Evolutionary conservation across 2,113 vertebrate genomes (phyloP).

Genomic region (Prinia subflava): DNA sequence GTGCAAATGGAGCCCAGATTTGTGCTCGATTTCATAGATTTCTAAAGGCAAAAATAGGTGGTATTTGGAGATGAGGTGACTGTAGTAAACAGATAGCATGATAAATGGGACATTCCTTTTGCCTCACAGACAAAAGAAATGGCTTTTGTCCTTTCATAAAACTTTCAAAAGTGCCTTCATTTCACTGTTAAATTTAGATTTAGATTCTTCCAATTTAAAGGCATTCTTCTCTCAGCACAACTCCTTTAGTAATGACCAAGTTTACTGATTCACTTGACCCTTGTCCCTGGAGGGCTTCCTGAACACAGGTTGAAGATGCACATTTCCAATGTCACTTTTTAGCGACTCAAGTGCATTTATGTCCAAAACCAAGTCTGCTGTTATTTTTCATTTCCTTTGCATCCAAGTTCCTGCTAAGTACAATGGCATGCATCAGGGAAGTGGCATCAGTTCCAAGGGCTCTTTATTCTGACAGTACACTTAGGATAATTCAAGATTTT

Average conservation of each 20-base stretch:
- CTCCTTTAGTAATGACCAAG: not conserved
- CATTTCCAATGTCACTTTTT: not conserved
- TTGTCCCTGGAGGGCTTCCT: not conserved
- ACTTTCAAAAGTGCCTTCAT: not conserved
- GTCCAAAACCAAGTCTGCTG: not conserved
- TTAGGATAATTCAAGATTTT: not conserved
- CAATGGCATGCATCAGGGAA: not conserved
- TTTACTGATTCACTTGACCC: not conserved
- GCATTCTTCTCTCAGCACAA: not conserved
- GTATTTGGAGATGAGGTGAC: not conserved
- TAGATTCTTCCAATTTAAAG: not conserved
- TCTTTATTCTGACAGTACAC: not conserved
- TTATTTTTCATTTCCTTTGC: not conserved
- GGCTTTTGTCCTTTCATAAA: not conserved
- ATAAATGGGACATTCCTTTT: not conserved
- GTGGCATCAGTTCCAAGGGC: not conserved
- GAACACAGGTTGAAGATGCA: not conserved
- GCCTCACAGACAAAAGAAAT: not conserved
- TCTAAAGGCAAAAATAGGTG: not conserved
- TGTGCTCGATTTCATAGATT: not conserved
- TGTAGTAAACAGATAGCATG: not conserved
- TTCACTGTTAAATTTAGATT: not conserved
- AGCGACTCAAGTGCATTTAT: not conserved
- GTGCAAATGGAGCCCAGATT: not conserved
- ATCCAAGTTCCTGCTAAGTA: not conserved